A percentile compares a stretch with the other conserved stretches of the same genome.
Evolutionary conservation across 2,113 vertebrate genomes (phyloP).

Genomic region (Salvelinus sp.): DNA sequence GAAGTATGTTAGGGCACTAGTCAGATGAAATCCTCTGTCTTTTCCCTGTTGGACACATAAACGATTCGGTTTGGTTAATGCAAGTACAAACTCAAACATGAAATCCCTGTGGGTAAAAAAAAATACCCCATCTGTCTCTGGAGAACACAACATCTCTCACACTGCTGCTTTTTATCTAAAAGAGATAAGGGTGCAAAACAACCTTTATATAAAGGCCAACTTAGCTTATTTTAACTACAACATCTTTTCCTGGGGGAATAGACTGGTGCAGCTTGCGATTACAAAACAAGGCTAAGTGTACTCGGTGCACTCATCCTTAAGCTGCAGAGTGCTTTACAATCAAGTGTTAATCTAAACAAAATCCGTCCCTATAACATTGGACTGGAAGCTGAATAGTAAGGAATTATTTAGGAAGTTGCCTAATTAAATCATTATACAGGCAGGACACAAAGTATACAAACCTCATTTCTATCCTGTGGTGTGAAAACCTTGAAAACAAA

Average conservation of each 20-base stretch:
- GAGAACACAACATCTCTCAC: too few relatives aligned
- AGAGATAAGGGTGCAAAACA: background rate
- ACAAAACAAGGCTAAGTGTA: background rate
- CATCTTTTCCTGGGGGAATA: background rate
- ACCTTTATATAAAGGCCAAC: background rate
- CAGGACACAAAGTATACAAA: conserved; percentile 18
- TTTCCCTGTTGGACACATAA: too few relatives aligned
- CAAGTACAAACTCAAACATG: too few relatives aligned
- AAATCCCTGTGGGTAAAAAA: background rate
- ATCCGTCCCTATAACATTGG: too few relatives aligned
- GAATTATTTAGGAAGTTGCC: background rate
- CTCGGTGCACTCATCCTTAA: background rate
- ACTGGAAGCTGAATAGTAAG: background rate
- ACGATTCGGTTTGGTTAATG: too few relatives aligned
- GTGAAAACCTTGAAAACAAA: conserved; percentile 27
- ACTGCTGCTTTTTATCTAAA: background rate
- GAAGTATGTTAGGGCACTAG: too few relatives aligned
- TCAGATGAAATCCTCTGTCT: too few relatives aligned
- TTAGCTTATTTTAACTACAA: background rate
- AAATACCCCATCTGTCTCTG: background rate
- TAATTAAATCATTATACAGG: conserved; percentile 29
- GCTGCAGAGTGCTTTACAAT: background rate
- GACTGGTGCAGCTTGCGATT: background rate
- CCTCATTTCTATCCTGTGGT: conserved; percentile 31
- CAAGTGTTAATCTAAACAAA: too few relatives aligned